Evolutionary conservation across 2,888 invertebrate species (phyloP).

Genomic region (Germaria angustata): DNA sequence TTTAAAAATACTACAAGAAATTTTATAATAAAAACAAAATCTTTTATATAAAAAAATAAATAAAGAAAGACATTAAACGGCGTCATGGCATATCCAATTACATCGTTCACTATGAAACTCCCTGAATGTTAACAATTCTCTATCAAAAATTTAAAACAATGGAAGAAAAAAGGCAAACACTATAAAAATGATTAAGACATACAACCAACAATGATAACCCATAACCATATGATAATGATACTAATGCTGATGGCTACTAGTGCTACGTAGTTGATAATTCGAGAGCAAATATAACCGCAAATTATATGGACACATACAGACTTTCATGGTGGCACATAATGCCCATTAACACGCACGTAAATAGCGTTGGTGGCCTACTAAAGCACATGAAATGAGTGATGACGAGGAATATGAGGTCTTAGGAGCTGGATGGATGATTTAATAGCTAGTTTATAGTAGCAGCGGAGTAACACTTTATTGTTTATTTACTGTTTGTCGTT

Average conservation of each 20-base stretch:
- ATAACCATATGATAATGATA: constrained; percentile 26
- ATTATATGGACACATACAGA: constrained; percentile 42
- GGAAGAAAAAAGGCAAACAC: not conserved
- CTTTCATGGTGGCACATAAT: not conserved
- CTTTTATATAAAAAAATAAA: constrained; percentile 31
- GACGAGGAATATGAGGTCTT: not conserved
- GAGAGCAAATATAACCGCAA: constrained; percentile 54
- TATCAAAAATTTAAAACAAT: constrained; percentile 13
- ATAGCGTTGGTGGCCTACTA: not conserved
- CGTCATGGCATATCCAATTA: constrained; percentile 57
- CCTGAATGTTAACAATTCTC: constrained; percentile 47
- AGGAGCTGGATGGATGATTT: constrained; percentile 9
- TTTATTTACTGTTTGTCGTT: constrained; percentile 45
- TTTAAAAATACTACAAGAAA: not conserved
- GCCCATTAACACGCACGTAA: constrained; percentile 4
- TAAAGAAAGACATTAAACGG: constrained; percentile 58
- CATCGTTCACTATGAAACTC: constrained; percentile 46
- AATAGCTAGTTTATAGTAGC: constrained; percentile 36
- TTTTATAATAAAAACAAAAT: constrained; percentile 22
- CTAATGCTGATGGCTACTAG: not conserved
- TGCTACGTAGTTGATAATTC: constrained; percentile 44
- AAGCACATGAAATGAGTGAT: not conserved
- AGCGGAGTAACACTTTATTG: constrained; percentile 34
- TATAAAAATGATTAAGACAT: constrained; percentile 16
- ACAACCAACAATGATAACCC: constrained; percentile 22